Conservation (phyloP, 2,888 invertebrate genomes). For the Phania funesta region DNA sequence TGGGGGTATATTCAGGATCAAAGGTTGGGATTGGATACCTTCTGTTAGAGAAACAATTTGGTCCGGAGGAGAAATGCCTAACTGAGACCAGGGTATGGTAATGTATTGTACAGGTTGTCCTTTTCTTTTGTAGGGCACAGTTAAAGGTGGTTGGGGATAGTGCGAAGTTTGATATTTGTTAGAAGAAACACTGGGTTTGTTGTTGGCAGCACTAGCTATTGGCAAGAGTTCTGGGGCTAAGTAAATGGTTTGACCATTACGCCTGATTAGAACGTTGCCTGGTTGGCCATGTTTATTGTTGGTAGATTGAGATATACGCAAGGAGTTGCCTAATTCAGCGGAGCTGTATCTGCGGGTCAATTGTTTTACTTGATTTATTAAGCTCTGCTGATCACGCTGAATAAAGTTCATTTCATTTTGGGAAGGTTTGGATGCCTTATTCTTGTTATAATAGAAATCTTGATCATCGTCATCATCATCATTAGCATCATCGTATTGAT, state of each 20-base stretch:
- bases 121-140: constrained; percentile 71
- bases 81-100: constrained; percentile 76
- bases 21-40: constrained; percentile 73
- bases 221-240: constrained; percentile 71
- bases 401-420: constrained; percentile 70
- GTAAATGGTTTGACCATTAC: constrained; percentile 75
- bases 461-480: constrained; percentile 26
- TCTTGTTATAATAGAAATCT: constrained; percentile 40
- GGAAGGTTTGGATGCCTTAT: constrained; percentile 57
- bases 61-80: constrained; percentile 73
- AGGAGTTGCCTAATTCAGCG: constrained; percentile 67
- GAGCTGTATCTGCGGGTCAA: constrained; percentile 73
- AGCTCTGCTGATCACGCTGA: constrained; percentile 73
- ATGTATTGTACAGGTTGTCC: constrained; percentile 75
- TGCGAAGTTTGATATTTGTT: constrained; percentile 29
- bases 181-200: background rate
- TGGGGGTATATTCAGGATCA: constrained; percentile 76
- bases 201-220: background rate
- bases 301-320: constrained; percentile 61
- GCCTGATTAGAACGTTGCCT: constrained; percentile 72
- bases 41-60: constrained; percentile 70
- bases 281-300: constrained; percentile 71
- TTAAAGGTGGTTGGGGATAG: constrained; percentile 72
- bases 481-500: constrained; percentile 20
- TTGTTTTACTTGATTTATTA: constrained; percentile 74